A percentile compares a stretch with the other conserved stretches of the same genome.
phyloP scores from a whole-genome alignment of 2,888 invertebrate genomes.

The Nematopogon swammerdamellus region DNA sequence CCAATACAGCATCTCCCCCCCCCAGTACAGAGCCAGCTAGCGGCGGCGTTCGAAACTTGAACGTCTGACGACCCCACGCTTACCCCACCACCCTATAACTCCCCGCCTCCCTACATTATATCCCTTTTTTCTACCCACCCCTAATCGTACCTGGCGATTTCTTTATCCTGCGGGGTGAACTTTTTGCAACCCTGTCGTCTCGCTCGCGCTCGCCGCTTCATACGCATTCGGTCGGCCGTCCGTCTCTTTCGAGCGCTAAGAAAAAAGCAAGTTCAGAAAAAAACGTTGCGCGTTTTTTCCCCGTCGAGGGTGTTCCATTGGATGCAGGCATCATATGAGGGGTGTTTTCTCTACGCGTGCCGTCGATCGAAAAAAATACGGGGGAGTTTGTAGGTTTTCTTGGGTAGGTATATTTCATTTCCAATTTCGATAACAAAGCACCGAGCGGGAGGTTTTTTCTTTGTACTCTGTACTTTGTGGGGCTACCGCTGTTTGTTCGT shows the following conservation, averaged over 20 bases:
- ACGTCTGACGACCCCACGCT: constrained; percentile 17
- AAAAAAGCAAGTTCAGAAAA: constrained; percentile 54
- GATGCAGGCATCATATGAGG: constrained; percentile 48
- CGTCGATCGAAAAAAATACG: constrained; percentile 38
- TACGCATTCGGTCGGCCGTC: constrained; percentile 10
- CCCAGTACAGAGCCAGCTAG: constrained; percentile 44
- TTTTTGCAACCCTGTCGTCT: constrained; percentile 40
- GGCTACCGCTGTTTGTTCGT: too few relatives aligned
- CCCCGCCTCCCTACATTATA: constrained; percentile 31
- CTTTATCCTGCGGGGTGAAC: constrained; percentile 48
- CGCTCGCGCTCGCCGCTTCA: constrained; percentile 19
- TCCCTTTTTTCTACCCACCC: constrained; percentile 54
- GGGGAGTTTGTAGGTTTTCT: constrained; percentile 35
- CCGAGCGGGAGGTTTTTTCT: constrained; percentile 18
- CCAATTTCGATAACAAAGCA: constrained; percentile 54
- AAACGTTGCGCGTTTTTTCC: constrained; percentile 30
- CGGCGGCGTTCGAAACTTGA: constrained; percentile 34
- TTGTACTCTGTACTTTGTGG: neutral
- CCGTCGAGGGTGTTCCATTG: constrained; percentile 36
- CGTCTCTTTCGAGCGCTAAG: constrained; percentile 32
- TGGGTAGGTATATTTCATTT: constrained; percentile 46
- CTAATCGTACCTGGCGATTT: constrained; percentile 55
- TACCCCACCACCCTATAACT: constrained; percentile 28
- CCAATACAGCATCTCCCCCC: constrained; percentile 11
- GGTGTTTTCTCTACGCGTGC: constrained; percentile 39